Evolutionary conservation across 1,140 invertebrate genomes (phyloP), one percentile per base, ranked within the genome.

Genomic region (Heliconius hewitsoni): DNA sequence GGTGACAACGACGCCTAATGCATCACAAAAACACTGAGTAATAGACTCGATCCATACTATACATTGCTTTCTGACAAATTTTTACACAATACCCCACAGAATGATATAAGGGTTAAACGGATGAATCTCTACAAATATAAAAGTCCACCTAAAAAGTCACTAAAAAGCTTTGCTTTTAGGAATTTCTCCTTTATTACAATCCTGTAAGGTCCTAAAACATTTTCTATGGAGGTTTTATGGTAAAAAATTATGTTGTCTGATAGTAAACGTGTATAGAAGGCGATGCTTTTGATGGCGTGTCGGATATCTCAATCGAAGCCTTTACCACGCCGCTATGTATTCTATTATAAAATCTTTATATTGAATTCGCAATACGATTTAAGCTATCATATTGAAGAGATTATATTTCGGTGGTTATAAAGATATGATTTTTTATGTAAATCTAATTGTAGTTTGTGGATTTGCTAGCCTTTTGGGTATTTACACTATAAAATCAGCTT

Each of bases 271-370:
- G 86, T 90, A 92, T 90, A 92, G 89, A 90, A 88, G 85, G 89
- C 92, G 92, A 91, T 83, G 37, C 89, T 86, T 92, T 93, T 93
- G 92, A 93, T 87, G 84, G 74, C 88, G 92, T 89, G 85, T 93
- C 92, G 90, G 92, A 93, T 93, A 90, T 92, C 92, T 93, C 91
- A 91, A 92, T 92, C 90, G 89, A 85, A 91, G 89, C 90, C 90
- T 91, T 90, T 90, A 84, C 88, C 84, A 86, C 89, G 89, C 86
- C 86, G 84, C 82, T 73, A 83, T 80, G 71, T 79, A 82, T 85
- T 85, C 85, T 80, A 74, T 76, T 72, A 73, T 66, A 66, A 66
- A 42, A 71, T 55, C 77, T 83, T 83, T 83, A 74, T 79, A 76
- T 83, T 81, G 70, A 83, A 81, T 82, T 84, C 81, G 84, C 84